Base-by-base conservation (phyloP, 2,797 vertebrate species). In the Dendrocincla fuliginosa region DNA sequence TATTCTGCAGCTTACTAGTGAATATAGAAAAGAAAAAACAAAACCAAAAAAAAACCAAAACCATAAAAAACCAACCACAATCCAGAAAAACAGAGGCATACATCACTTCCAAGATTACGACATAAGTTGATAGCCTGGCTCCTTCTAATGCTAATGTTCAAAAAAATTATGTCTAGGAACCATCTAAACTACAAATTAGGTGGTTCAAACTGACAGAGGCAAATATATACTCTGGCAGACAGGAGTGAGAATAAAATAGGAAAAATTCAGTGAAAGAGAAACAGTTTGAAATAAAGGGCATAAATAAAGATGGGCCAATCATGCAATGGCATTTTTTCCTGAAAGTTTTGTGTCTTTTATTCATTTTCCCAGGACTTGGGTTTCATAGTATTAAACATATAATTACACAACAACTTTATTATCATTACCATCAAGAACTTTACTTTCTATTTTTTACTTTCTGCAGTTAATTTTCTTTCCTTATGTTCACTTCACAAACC, bases 41-140 rank as follows among this genome's bases (percentile, higher is more conserved):
- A 44, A 10, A 9, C 42, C 42, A 42, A 42, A 42, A 8, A 41
- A 18, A 42, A 8, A 19, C 18, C 17, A 42, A 42, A 19, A 9
- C 2, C 2, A 53, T 13, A 44, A 52, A 50, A 65, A 41, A 1
- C 0, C 35, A 55, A 39, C 11, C 11, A 25, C 25, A 87, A 25
- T 6, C 8, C n/a, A 73, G 19, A 44, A 94, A 84, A 82, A 44
- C 18, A 59, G 24, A 90, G 13, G 2, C 63, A 83, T 74, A 57
- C 27, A 41, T 42, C 30, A 60, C 22, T 22, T 77, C 16, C 22
- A 57, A 65, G n/a, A 55, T 50, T 77, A 49, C 35, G 86, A 64
- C 14, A 25, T 41, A 90, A 46, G 3, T 30, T 50, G 16, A 37
- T 63, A 84, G 30, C 22, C n/a, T 68, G 25, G 11, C 23, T 85